Evolutionary conservation across 1,140 invertebrate species (phyloP).

Genomic region (Bacillus rossius): DNA sequence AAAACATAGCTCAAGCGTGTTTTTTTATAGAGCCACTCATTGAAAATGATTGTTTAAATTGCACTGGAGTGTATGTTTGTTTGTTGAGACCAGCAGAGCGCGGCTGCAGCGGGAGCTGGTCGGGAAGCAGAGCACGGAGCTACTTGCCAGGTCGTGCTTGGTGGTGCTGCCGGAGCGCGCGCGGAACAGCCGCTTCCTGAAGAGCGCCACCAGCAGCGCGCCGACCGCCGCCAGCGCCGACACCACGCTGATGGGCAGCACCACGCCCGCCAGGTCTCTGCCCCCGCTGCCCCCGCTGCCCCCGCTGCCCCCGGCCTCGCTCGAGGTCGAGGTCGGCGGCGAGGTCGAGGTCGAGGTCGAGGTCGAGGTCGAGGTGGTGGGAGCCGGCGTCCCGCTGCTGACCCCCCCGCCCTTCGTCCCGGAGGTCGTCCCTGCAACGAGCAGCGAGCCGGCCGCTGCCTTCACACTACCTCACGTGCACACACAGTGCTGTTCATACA

Average conservation of each 20-base stretch:
- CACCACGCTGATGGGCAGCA: slow-evolving; percentile 53
- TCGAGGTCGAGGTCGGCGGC: slow-evolving; percentile 11
- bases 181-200: slow-evolving; percentile 50
- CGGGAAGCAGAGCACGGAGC: background rate
- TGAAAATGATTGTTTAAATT: background rate
- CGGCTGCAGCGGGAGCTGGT: background rate
- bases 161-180: slow-evolving; percentile 42
- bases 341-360: slow-evolving; percentile 3
- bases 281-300: slow-evolving; percentile 25
- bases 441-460: too few species aligned
- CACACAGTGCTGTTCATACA: too few species aligned
- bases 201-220: slow-evolving; percentile 47
- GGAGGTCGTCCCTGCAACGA: too few species aligned
- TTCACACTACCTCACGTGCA: too few species aligned
- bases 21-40: background rate
- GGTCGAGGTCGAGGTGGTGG: background rate
- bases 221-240: slow-evolving; percentile 49
- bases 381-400: too few species aligned
- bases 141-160: slow-evolving; percentile 17
- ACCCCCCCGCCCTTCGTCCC: too few species aligned
- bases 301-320: slow-evolving; percentile 23
- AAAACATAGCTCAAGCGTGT: background rate
- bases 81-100: background rate
- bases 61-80: background rate
- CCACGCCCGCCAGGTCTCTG: slow-evolving; percentile 46